Conservation (phyloP, 2,888 invertebrate species). For the Phaonia tiefii region DNA sequence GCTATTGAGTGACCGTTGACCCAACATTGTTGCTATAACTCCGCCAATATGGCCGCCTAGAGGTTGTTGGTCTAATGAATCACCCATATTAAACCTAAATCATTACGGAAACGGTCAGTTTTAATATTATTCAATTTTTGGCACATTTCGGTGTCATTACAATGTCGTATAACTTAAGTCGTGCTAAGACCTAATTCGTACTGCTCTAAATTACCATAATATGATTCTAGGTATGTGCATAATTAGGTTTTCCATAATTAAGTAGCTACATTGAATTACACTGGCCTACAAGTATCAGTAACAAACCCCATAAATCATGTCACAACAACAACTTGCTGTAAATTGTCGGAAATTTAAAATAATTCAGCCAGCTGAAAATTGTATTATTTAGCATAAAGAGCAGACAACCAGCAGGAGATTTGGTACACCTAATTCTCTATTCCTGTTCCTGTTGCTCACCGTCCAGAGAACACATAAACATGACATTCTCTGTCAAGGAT, state of each 20-base stretch:
- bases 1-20: too few species aligned
- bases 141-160: neutral
- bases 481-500: slow-evolving; percentile 12
- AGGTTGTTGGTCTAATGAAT: too few species aligned
- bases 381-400: too few species aligned
- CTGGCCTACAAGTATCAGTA: neutral
- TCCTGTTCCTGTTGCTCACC: neutral
- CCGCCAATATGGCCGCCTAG: too few species aligned
- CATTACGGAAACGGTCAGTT: neutral
- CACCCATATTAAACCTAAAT: too few species aligned
- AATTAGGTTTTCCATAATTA: slow-evolving; percentile 6
- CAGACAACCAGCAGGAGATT: too few species aligned
- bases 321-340: too few species aligned
- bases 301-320: neutral
- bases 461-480: neutral
- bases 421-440: neutral
- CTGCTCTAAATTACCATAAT: neutral
- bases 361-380: too few species aligned
- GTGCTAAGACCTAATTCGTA: neutral
- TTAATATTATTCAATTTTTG: neutral
- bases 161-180: neutral
- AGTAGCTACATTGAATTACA: neutral
- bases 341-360: too few species aligned
- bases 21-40: too few species aligned
- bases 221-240: neutral